A percentile compares a stretch with the other conserved stretches of the same genome.
phyloP scores from a whole-genome alignment of 1,140 invertebrate species.

The Zophobas morio region DNA sequence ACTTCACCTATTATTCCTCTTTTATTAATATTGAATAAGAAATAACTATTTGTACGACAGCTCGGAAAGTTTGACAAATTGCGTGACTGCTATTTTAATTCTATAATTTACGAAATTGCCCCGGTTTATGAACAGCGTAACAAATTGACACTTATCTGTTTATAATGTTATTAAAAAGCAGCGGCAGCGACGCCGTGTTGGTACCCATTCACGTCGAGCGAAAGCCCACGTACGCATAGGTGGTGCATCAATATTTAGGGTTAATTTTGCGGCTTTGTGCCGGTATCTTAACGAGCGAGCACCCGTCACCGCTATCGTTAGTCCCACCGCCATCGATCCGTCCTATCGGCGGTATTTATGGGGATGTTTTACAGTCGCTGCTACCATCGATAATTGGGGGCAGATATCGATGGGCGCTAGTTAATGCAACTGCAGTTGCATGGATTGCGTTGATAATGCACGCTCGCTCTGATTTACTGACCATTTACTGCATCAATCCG shows the following conservation, averaged over 20 bases:
- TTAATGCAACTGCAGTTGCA: conserved; percentile 57
- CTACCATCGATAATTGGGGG: conserved; percentile 49
- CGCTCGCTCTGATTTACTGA: conserved; percentile 21
- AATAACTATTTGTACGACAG: conserved; percentile 2
- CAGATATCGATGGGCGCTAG: conserved; percentile 48
- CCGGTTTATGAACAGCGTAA: conserved; percentile 27
- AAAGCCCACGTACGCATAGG: conserved; percentile 31
- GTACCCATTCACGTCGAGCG: conserved; percentile 2
- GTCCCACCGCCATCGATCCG: conserved; percentile 32
- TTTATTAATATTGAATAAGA: conserved; percentile 10
- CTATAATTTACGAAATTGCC: conserved; percentile 7
- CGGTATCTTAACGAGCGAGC: conserved; percentile 36
- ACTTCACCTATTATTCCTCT: no score
- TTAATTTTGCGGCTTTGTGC: conserved; percentile 41
- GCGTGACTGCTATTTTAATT: conserved; percentile 22
- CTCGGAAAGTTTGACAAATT: conserved; percentile 1
- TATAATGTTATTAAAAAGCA: conserved; percentile 26
- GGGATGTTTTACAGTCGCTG: conserved; percentile 51
- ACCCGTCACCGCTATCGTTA: conserved; percentile 35
- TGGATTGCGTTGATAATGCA: conserved; percentile 57
- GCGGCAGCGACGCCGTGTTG: background rate
- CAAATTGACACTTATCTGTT: conserved; percentile 35
- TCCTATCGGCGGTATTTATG: conserved; percentile 39
- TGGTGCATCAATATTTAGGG: conserved; percentile 38
- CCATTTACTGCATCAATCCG: conserved; percentile 15